Evolutionary conservation across 2,113 vertebrate genomes (phyloP).

Genomic region (Donacobius atricapilla): DNA sequence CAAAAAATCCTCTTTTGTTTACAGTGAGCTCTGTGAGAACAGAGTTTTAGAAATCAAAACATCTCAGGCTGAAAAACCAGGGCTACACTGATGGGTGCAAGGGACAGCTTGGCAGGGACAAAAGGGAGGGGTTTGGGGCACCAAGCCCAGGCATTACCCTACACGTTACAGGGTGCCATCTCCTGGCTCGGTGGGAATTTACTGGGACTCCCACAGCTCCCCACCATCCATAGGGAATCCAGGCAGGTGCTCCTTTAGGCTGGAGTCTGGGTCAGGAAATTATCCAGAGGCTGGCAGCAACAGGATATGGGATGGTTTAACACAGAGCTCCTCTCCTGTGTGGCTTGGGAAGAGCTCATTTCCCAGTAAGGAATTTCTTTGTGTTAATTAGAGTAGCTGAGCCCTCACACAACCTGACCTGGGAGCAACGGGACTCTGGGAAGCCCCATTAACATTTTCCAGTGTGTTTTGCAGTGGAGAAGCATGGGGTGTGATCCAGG

Average conservation of each 20-base stretch:
- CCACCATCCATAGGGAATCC: rapidly evolving
- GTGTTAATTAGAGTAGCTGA: neutral
- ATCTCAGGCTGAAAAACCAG: too few species aligned
- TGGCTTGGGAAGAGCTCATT: neutral
- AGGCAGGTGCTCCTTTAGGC: neutral
- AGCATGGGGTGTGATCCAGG: neutral
- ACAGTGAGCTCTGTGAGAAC: too few species aligned
- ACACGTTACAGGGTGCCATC: neutral
- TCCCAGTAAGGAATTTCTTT: neutral
- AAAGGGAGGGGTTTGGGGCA: neutral
- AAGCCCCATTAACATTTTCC: neutral
- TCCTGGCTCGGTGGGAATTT: neutral
- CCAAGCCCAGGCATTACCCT: neutral
- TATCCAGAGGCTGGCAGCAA: neutral
- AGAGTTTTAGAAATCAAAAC: too few species aligned
- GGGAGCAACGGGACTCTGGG: neutral
- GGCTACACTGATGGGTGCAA: neutral
- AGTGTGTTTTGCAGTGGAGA: neutral
- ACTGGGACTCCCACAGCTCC: neutral
- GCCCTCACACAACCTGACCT: neutral
- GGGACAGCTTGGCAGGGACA: neutral
- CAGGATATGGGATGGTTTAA: neutral
- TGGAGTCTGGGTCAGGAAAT: neutral
- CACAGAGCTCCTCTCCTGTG: neutral
- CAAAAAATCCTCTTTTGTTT: too few species aligned